phyloP scores from a whole-genome alignment of 2,113 vertebrate genomes.

The Phalacrocorax aristotelis region DNA sequence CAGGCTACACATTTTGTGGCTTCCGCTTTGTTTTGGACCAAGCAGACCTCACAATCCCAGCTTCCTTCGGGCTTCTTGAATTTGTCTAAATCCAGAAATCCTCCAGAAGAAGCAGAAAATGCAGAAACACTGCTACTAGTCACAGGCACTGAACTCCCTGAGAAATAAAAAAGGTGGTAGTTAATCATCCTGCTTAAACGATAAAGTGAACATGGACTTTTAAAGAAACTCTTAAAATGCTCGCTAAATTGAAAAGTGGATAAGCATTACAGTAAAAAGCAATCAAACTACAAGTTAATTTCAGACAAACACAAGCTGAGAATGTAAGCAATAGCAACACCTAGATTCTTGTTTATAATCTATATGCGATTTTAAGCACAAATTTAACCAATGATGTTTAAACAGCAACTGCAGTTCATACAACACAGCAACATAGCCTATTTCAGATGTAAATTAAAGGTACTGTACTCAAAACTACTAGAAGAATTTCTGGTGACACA shows the following conservation, averaged over 20 bases:
- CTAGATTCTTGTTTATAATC: neutral
- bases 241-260: neutral
- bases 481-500: neutral
- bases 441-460: neutral
- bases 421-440: neutral
- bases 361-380: neutral
- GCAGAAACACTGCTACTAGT: conserved; percentile 61
- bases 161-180: neutral
- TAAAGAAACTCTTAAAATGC: neutral
- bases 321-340: neutral
- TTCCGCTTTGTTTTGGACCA: conserved; percentile 75
- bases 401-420: neutral
- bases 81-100: conserved; percentile 75
- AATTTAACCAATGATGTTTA: neutral
- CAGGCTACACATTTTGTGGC: conserved; percentile 72
- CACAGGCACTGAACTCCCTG: conserved; percentile 70
- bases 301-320: neutral
- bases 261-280: neutral
- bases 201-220: neutral
- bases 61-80: conserved; percentile 80
- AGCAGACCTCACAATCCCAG: conserved; percentile 77
- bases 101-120: conserved; percentile 62
- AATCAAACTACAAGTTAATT: neutral
- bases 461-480: neutral
- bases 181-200: neutral